Evolutionary conservation across 2,797 vertebrate genomes (phyloP), one percentile per base, ranked within the genome.

Genomic region (Oceanodroma leucorhoa): DNA sequence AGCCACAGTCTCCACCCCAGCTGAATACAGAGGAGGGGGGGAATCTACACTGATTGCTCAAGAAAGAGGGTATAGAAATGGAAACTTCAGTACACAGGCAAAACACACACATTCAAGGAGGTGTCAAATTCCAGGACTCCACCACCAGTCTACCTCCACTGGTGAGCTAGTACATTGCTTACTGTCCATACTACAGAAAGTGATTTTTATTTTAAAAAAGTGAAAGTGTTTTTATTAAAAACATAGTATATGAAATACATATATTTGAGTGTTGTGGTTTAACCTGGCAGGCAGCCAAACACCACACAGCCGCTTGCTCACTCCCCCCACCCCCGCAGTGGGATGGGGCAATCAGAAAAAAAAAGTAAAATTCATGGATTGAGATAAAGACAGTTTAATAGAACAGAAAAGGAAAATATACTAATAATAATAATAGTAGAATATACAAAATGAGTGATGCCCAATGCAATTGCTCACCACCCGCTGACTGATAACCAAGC

Each of bases 11-110:
- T 69, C 27, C 18, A 41, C 9, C 18, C 8, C 30, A 79, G 43
- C 22, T 40, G 17, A 34, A 50, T 0, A 54, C 4, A 6, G 29
- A 4, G 6, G 8, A 3, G 6, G 8, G 3, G 16, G 11, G 24
- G 34, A 5, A 17, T 13, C 21, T 24, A 38, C 15, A 5, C 0
- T 16, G 10, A 38, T 18, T 70, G 23, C 41, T 62, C 43, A 46
- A 48, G 27, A 34, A 66, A 48, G 27, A 34, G 61, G 4, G 7
- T 29, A 41, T 9, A 77, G 38, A 38, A 43, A 29, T 12, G 4
- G 22, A 58, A 58, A 58, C 8, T 34, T 57, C 22, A 34, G n/a
- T 34, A 64, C 2, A 2, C 23, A 57, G 18, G 17, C 32, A 89
- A 51, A 79, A 38, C 14, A 32, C 6, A 58, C 30, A 24, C 13